Conservation (phyloP, 23 tunicate genomes). For the Trididemnum miniatum region DNA sequence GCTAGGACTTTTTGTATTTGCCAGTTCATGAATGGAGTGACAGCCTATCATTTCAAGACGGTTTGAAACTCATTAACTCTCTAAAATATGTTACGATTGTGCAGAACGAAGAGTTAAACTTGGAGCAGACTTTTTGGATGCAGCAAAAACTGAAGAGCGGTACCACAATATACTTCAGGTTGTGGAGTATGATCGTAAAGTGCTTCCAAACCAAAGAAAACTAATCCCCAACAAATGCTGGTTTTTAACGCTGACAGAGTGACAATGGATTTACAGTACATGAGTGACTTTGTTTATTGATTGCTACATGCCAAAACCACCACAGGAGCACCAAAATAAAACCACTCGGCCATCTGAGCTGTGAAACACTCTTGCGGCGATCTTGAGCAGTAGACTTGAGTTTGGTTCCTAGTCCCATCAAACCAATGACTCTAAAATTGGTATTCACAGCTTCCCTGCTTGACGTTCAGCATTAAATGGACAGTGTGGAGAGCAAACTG, state of each 20-base stretch:
- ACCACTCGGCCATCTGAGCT: too few relatives aligned
- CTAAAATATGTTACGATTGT: conserved; percentile 14
- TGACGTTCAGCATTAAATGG: too few relatives aligned
- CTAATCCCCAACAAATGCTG: neutral
- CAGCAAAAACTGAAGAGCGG: neutral
- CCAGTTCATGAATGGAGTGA: neutral
- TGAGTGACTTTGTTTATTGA: too few relatives aligned
- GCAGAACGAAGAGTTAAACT: conserved; percentile 14
- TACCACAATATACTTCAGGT: conserved; percentile 11
- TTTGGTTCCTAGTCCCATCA: too few relatives aligned
- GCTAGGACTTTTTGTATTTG: neutral
- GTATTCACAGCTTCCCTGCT: too few relatives aligned
- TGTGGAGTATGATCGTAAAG: neutral
- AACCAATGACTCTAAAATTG: too few relatives aligned
- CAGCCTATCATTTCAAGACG: neutral
- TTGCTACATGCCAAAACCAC: too few relatives aligned
- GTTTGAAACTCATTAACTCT: neutral
- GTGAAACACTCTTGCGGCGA: too few relatives aligned
- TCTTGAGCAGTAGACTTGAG: too few relatives aligned
- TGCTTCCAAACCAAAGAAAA: conserved; percentile 13
- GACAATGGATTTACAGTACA: too few relatives aligned
- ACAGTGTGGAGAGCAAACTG: too few relatives aligned
- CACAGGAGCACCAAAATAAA: too few relatives aligned
- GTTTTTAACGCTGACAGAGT: neutral
- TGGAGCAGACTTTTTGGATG: conserved; percentile 14